These are phyloP conservation scores for Gadopsis marmoratus DNA, from an alignment of 2,797 vertebrate species.

Conservation along the genomic window DNA sequence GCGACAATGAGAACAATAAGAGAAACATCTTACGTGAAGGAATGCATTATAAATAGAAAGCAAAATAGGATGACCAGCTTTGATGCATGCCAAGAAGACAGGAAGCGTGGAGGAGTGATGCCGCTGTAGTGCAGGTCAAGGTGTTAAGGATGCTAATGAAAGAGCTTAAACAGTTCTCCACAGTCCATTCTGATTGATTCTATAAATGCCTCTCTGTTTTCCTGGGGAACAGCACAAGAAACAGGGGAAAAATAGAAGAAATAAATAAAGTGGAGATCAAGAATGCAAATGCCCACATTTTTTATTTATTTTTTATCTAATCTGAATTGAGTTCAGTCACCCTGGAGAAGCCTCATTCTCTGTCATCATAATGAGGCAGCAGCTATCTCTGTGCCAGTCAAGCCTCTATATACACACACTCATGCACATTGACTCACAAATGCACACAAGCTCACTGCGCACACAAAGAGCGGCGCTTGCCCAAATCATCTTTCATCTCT, in stretches of 20 bases:
- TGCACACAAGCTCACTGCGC: conserved; percentile 47
- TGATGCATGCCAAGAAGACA: background rate
- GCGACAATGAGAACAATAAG: background rate
- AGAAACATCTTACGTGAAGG: background rate
- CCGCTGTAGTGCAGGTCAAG: conserved; percentile 33
- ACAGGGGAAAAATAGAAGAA: conserved; percentile 8
- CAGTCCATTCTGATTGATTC: conserved; percentile 42
- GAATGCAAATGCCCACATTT: conserved; percentile 53
- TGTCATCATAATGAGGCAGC: conserved; percentile 69
- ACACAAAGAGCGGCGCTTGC: conserved; percentile 49
- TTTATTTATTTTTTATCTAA: conserved; percentile 39
- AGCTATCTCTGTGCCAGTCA: conserved; percentile 58
- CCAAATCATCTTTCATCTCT: conserved; percentile 65
- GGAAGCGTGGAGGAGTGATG: conserved; percentile 6
- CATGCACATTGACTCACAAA: conserved; percentile 47
- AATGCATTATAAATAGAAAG: background rate
- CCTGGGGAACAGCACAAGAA: conserved; percentile 22
- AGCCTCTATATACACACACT: conserved; percentile 34
- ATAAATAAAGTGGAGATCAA: conserved; percentile 54
- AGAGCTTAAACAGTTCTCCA: conserved; percentile 39
- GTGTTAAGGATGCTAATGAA: conserved; percentile 60
- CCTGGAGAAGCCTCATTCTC: conserved; percentile 63
- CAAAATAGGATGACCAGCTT: background rate
- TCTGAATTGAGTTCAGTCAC: conserved; percentile 69
- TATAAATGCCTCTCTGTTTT: conserved; percentile 32